A percentile compares a stretch with the other conserved stretches of the same genome.
Conservation (phyloP, 2,797 vertebrate genomes). For the Tauraco hartlaubi region DNA sequence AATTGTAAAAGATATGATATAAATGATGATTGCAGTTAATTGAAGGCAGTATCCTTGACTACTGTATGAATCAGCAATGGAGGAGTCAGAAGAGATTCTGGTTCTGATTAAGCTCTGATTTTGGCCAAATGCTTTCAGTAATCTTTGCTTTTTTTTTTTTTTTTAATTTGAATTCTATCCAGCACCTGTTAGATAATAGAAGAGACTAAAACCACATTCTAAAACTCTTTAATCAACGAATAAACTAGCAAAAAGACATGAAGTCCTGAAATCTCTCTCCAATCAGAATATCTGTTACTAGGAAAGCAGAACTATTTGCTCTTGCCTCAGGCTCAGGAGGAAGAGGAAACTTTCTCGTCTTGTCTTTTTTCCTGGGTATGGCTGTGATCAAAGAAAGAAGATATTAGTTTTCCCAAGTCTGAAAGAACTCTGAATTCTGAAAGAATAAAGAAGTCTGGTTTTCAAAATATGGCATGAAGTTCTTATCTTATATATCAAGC, state of each 20-base stretch:
- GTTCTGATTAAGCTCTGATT: conserved; percentile 81
- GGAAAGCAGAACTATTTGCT: neutral
- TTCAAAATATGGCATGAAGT: neutral
- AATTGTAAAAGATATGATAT: conserved; percentile 78
- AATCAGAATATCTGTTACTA: conserved; percentile 17
- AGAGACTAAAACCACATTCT: conserved; percentile 70
- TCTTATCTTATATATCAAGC: neutral
- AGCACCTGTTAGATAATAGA: conserved; percentile 78
- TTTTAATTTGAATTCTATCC: conserved; percentile 67
- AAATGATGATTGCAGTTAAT: conserved; percentile 81
- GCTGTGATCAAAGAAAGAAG: conserved; percentile 5
- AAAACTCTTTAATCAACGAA: conserved; percentile 73
- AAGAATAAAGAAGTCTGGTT: neutral
- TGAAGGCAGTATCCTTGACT: conserved; percentile 80
- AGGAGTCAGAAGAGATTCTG: conserved; percentile 71
- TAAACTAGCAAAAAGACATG: neutral
- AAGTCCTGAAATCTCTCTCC: neutral
- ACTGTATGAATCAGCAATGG: conserved; percentile 79
- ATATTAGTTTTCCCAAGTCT: neutral
- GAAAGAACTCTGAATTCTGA: neutral
- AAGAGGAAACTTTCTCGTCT: conserved; percentile 12
- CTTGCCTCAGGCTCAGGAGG: neutral
- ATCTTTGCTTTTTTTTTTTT: conserved; percentile 50
- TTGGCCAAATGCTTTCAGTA: conserved; percentile 70
- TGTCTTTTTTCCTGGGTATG: neutral